Evolutionary conservation across 2,888 invertebrate species (phyloP), one percentile per base, ranked within the genome.

Genomic region (Heliconius charithonia): DNA sequence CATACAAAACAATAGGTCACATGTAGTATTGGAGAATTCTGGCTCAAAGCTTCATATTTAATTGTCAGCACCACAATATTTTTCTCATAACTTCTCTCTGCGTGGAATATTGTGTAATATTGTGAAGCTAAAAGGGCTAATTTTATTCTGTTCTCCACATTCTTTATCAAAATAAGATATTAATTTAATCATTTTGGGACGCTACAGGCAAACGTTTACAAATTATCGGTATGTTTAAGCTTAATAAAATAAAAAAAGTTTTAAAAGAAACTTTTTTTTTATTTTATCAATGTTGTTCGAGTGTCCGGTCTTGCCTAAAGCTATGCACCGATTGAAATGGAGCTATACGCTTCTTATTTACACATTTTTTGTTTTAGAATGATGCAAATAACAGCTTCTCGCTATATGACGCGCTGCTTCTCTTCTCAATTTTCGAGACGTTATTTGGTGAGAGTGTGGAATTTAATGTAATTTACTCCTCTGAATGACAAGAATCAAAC

Each of bases 261-360:
- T 56, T 56, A 22, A n/a, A 22, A 56, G 22, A 10, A 37, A 19
- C 19, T 37, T 73, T 59, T 71, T 29, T 72, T 76, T 73, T 29
- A 72, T 77, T 51, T 77, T 72, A 72, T 77, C 72, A 72, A 77
- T 72, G 56, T 56, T 25, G 77, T 73, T 66, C 66, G 76, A 63
- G 62, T 71, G 76, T 76, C 70, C 76, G 72, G 63, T 56, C 7
- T 41, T 19, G 71, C 77, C 77, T 65, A 25, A 72, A 72, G 77
- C 72, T 51, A 66, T 66, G 56, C 19, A 65, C 71, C 72, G 77
- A 77, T 77, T 77, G 70, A 77, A 77, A 77, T 77, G 72, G 72
- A 77, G 56, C 72, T 77, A 66, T 73, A 51, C 66, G 37, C 59
- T 77, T 77, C 25, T 51, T 37, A 56, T 77, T 56, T 77, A 66